phyloP scores from a whole-genome alignment of 1,140 invertebrate genomes.

The Anastatus disparis region DNA sequence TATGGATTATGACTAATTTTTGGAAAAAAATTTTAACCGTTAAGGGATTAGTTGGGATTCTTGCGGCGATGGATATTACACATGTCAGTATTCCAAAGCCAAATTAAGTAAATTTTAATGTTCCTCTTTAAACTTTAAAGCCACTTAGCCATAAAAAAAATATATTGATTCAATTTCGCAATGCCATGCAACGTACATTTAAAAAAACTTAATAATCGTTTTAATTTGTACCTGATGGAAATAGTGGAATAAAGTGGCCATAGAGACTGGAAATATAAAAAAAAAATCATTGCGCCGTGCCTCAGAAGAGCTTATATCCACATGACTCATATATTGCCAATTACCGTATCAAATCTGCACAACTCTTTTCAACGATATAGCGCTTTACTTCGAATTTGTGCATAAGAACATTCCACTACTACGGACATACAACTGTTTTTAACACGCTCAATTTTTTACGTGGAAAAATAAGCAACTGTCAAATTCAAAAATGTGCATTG shows the following conservation, averaged over 20 bases:
- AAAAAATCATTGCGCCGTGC: constrained; percentile 16
- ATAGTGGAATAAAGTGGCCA: constrained; percentile 30
- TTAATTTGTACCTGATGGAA: constrained; percentile 39
- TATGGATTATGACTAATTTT: constrained; percentile 30
- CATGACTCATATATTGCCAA: constrained; percentile 11
- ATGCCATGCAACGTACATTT: constrained; percentile 36
- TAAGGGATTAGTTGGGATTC: constrained; percentile 41
- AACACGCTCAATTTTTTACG: constrained; percentile 14
- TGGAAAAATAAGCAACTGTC: constrained; percentile 2
- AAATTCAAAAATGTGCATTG: constrained; percentile 30
- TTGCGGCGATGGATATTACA: constrained; percentile 42
- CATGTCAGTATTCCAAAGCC: constrained; percentile 46
- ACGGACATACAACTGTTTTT: constrained; percentile 26
- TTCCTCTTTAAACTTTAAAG: constrained; percentile 41
- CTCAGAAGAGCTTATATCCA: constrained; percentile 20
- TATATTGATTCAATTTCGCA: constrained; percentile 33
- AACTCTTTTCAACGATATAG: constrained; percentile 20
- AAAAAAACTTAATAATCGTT: constrained; percentile 15
- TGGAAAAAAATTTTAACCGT: constrained; percentile 21
- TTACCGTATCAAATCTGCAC: constrained; percentile 19
- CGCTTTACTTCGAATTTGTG: constrained; percentile 22
- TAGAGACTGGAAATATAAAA: constrained; percentile 36
- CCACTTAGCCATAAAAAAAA: constrained; percentile 37
- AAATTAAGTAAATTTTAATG: constrained; percentile 45
- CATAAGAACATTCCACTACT: constrained; percentile 35